Base-by-base conservation (phyloP, 2,797 vertebrate genomes). In the Mus caroli region DNA sequence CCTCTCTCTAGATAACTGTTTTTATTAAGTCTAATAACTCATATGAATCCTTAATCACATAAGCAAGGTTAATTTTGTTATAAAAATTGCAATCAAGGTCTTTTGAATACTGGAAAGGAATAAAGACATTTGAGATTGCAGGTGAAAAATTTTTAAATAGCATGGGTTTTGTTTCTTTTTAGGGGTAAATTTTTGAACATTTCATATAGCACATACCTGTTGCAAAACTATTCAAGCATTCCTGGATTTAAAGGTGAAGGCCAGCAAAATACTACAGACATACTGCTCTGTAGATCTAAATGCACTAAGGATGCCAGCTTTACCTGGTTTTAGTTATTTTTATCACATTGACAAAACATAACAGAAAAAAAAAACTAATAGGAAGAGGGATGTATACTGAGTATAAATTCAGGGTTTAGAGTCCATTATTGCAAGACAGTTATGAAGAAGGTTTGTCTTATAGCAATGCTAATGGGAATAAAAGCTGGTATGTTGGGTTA, bases 221-320 rank as follows among this genome's bases (percentile, higher is more conserved):
- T 76, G 67, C 31, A 31, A 94, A 92, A 92, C 14, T 4, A 1
- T 54, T 11, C 11, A 46, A 20, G 10, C 52, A 7, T 37, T 82
- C 14, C 82, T 71, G 11, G 31, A 90, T n/a, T 37, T 88, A 87
- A 37, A 31, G 15, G 22, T 95, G 28, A 97, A 96, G 83, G 13
- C 60, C 17, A 58, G 24, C 4, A 54, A 8, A 58, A 43, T 6
- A 82, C 52, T 91, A 19, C 20, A 90, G 78, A 40, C 58, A 2
- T 1, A 1, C 77, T 17, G 11, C 28, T 40, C 28, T 58, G 71
- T 14, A 56, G 46, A 4, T 22, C 1, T 3, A 14, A 71, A 92
- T 6, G 67, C 40, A 4, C 60, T 82, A 2, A 84, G 3, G 3
- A 60, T 88, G 28, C 43, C 26, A 46, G n/a, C 56, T 14, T 24